These are phyloP conservation scores for Sipha maydis DNA, from an alignment of 2,888 invertebrate species.

Conservation along the genomic window DNA sequence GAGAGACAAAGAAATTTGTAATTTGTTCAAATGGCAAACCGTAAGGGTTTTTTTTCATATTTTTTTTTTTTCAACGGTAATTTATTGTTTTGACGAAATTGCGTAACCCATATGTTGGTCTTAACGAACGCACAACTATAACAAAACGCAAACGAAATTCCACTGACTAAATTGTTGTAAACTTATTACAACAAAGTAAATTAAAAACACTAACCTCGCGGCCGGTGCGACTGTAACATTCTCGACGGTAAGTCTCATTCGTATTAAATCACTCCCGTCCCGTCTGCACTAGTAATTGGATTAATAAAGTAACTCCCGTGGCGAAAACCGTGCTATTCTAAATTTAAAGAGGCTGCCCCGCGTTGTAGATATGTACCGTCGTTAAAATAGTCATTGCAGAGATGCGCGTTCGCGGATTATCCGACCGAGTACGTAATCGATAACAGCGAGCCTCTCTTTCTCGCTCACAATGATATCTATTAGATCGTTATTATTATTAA, in stretches of 20 bases:
- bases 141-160: slow-evolving; percentile 21
- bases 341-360: neutral
- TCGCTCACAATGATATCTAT: too few relatives aligned
- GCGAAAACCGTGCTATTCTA: neutral
- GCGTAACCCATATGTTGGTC: neutral
- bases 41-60: neutral
- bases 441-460: too few relatives aligned
- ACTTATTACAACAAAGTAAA: slow-evolving; percentile 2
- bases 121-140: neutral
- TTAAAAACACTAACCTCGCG: slow-evolving; percentile 18
- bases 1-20: neutral
- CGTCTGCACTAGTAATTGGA: neutral
- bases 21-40: neutral
- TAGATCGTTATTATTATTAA: too few relatives aligned
- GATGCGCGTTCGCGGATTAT: too few relatives aligned
- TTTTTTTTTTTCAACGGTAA: neutral
- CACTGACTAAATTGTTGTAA: neutral
- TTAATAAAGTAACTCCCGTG: neutral
- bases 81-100: neutral
- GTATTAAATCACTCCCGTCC: slow-evolving; percentile 35
- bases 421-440: too few relatives aligned
- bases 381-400: too few relatives aligned
- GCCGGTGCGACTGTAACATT: neutral
- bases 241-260: neutral
- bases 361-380: neutral